Evolutionary conservation across 2,888 invertebrate genomes (phyloP).

Genomic region (Nebria salina): DNA sequence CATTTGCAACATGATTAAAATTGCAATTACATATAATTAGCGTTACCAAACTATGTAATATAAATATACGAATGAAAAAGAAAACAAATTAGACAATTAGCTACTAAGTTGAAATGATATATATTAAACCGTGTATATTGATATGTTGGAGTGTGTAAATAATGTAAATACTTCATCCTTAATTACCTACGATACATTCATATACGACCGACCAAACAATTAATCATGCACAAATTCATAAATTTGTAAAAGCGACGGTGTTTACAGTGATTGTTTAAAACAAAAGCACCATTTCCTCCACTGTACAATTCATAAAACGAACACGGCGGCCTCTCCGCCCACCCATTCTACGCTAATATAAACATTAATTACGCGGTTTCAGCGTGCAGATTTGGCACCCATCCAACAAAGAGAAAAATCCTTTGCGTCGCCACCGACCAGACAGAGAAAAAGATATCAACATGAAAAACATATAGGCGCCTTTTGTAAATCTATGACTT

Average conservation of each 20-base stretch:
- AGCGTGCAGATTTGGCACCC: slow-evolving; percentile 40
- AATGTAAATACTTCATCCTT: slow-evolving; percentile 7
- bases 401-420: slow-evolving; percentile 36
- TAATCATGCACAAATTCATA: slow-evolving; percentile 39
- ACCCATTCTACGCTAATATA: slow-evolving; percentile 39
- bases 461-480: background rate
- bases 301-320: slow-evolving; percentile 31
- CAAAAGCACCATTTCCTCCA: slow-evolving; percentile 35
- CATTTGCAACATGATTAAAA: too few relatives aligned
- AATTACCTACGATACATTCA: slow-evolving; percentile 41
- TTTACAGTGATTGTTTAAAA: slow-evolving; percentile 45
- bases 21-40: too few relatives aligned
- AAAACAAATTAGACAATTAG: too few relatives aligned
- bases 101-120: background rate
- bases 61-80: too few relatives aligned
- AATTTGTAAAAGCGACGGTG: slow-evolving; percentile 31
- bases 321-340: slow-evolving; percentile 19
- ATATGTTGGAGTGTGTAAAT: background rate
- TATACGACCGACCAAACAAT: slow-evolving; percentile 19
- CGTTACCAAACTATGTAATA: too few relatives aligned
- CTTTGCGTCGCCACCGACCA: slow-evolving; percentile 11
- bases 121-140: background rate
- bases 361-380: slow-evolving; percentile 47
- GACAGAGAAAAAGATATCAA: background rate
- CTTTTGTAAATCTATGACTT: background rate